These are phyloP conservation scores for Lypha dubia DNA, from an alignment of 2,888 invertebrate species.

Conservation along the genomic window DNA sequence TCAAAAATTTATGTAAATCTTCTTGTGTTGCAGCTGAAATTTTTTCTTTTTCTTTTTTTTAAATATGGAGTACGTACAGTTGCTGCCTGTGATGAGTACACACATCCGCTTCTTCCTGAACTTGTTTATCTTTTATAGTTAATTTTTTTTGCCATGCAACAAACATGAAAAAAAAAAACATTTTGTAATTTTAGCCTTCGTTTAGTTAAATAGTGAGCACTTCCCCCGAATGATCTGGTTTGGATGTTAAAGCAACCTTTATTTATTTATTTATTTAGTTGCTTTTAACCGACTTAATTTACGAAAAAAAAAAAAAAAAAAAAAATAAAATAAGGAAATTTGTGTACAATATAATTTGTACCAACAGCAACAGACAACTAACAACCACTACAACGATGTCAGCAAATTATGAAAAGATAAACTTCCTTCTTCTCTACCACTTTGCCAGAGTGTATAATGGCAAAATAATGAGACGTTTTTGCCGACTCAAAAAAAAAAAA, in stretches of 20 bases:
- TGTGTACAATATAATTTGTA: slow-evolving; percentile 62
- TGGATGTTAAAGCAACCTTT: slow-evolving; percentile 48
- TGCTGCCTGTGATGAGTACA: slow-evolving; percentile 27
- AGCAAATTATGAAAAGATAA: slow-evolving; percentile 67
- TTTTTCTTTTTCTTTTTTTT: too few relatives aligned
- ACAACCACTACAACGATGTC: slow-evolving; percentile 47
- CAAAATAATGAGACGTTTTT: slow-evolving; percentile 47
- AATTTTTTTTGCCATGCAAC: slow-evolving; percentile 6
- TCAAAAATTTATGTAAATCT: slow-evolving; percentile 37
- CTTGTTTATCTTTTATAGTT: slow-evolving; percentile 26
- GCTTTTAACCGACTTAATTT: slow-evolving; percentile 55
- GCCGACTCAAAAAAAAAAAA: neutral
- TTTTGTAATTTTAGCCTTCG: slow-evolving; percentile 65
- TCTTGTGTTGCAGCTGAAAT: neutral
- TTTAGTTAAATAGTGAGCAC: slow-evolving; percentile 55
- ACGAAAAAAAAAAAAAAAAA: slow-evolving; percentile 4
- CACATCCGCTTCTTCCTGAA: slow-evolving; percentile 62
- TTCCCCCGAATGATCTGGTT: slow-evolving; percentile 60
- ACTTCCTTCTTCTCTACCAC: slow-evolving; percentile 36
- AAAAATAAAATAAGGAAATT: slow-evolving; percentile 5
- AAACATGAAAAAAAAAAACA: slow-evolving; percentile 5
- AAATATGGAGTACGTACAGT: slow-evolving; percentile 50
- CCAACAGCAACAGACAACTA: slow-evolving; percentile 59
- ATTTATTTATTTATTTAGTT: slow-evolving; percentile 49
- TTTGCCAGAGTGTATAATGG: slow-evolving; percentile 15